A percentile compares a stretch with the other conserved stretches of the same genome.
Conservation (phyloP, 2,888 invertebrate genomes). For the Drosophila limbata region DNA sequence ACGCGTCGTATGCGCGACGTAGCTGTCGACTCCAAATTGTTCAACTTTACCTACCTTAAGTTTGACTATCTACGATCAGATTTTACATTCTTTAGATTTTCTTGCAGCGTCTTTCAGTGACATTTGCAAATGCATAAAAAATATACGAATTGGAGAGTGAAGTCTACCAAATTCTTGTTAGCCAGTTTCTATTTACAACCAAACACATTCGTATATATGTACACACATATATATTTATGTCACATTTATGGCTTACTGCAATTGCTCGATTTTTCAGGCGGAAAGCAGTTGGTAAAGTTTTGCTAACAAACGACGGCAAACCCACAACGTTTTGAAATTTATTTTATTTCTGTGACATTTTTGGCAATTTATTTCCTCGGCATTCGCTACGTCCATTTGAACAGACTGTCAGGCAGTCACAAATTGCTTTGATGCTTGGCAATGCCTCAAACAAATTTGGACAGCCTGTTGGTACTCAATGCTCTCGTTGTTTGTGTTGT, state of each 20-base stretch:
- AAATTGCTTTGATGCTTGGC: slow-evolving; percentile 78
- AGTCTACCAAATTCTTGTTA: slow-evolving; percentile 24
- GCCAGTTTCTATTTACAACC: neutral
- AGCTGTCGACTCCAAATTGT: neutral
- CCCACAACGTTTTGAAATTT: slow-evolving; percentile 39
- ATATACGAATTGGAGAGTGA: neutral
- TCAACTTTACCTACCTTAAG: neutral
- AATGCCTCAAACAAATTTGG: slow-evolving; percentile 74
- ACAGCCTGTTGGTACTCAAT: slow-evolving; percentile 20
- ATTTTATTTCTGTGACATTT: slow-evolving; percentile 65
- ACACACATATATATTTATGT: neutral
- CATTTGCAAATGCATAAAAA: slow-evolving; percentile 43
- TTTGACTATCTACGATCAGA: neutral
- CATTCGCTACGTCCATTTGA: slow-evolving; percentile 26
- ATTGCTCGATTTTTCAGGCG: slow-evolving; percentile 36
- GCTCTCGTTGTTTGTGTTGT: slow-evolving; percentile 8
- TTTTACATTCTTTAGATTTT: neutral
- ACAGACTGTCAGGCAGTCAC: slow-evolving; percentile 46
- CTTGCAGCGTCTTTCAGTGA: slow-evolving; percentile 17
- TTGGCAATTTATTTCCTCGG: slow-evolving; percentile 70
- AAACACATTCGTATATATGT: neutral
- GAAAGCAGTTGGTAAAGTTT: slow-evolving; percentile 23
- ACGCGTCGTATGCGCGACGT: slow-evolving; percentile 25
- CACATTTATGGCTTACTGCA: slow-evolving; percentile 56
- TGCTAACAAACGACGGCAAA: slow-evolving; percentile 8